phyloP scores from a whole-genome alignment of 1,140 invertebrate species.

The Cydia strobilella region DNA sequence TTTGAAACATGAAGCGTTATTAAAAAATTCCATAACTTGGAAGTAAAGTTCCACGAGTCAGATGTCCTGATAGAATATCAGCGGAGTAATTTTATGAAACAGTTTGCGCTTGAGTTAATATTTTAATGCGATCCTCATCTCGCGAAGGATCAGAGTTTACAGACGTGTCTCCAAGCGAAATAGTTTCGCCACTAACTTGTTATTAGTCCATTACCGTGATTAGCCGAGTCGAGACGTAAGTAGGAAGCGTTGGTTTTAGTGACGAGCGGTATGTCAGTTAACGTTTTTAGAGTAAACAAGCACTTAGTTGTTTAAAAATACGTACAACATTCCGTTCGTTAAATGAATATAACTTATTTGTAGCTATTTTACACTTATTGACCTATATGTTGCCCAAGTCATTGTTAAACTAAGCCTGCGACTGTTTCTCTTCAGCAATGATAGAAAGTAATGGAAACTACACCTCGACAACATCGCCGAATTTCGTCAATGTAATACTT shows the following conservation, averaged over 20 bases:
- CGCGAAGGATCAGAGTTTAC: conserved; percentile 2
- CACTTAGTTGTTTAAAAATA: background rate
- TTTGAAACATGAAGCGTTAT: background rate
- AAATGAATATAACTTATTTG: background rate
- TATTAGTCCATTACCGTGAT: conserved; percentile 73
- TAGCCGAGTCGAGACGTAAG: conserved; percentile 53
- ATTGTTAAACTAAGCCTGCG: no score
- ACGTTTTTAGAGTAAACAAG: background rate
- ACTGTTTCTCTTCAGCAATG: no score
- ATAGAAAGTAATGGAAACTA: no score
- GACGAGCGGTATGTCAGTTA: background rate
- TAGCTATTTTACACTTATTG: no score
- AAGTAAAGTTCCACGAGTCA: background rate
- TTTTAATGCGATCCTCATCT: conserved; percentile 32
- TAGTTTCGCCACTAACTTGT: conserved; percentile 62
- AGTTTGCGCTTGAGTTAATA: conserved; percentile 25
- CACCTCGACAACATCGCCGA: no score
- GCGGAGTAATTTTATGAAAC: conserved; percentile 28
- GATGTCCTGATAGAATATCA: conserved; percentile 8
- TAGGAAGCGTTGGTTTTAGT: conserved; percentile 26
- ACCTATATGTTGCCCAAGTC: no score
- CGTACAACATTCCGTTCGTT: background rate
- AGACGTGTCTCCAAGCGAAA: conserved; percentile 34
- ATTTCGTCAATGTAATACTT: no score
- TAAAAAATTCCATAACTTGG: background rate